Percentiles rank a stretch among this genome's conserved stretches.
phyloP scores from a whole-genome alignment of 1,140 invertebrate genomes.

The Halyomorpha halys region DNA sequence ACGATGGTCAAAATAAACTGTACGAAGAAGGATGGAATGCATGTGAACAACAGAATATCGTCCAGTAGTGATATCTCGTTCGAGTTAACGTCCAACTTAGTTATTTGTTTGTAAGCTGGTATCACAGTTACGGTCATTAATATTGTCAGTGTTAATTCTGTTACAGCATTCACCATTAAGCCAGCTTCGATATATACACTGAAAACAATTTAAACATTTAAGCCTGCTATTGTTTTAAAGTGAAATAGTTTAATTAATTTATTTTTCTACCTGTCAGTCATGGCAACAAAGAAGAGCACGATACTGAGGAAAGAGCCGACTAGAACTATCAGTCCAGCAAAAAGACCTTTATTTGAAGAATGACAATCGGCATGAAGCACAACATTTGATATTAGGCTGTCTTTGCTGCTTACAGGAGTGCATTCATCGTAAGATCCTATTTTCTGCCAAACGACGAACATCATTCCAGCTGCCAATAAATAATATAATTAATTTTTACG shows the following conservation, averaged over 20 bases:
- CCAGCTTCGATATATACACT: slow-evolving; percentile 39
- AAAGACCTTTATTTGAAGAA: slow-evolving; percentile 57
- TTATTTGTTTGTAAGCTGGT: slow-evolving; percentile 46
- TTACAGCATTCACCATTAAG: slow-evolving; percentile 39
- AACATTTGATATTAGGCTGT: slow-evolving; percentile 43
- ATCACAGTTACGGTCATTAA: slow-evolving; percentile 45
- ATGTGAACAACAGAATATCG: slow-evolving; percentile 57
- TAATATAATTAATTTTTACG: not conserved
- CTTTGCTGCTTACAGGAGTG: slow-evolving; percentile 34
- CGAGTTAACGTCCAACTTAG: slow-evolving; percentile 51
- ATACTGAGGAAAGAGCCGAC: slow-evolving; percentile 51
- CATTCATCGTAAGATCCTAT: slow-evolving; percentile 41
- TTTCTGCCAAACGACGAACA: slow-evolving; percentile 61
- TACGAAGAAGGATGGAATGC: slow-evolving; percentile 60
- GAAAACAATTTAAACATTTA: slow-evolving; percentile 11
- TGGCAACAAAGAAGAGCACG: slow-evolving; percentile 56
- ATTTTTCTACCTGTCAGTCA: slow-evolving; percentile 40
- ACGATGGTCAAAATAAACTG: slow-evolving; percentile 53
- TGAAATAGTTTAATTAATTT: slow-evolving; percentile 6
- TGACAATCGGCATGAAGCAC: slow-evolving; percentile 61
- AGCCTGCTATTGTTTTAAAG: not conserved
- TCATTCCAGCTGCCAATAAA: slow-evolving; percentile 47
- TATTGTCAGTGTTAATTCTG: slow-evolving; percentile 40
- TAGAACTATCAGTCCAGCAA: slow-evolving; percentile 52
- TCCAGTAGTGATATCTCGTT: slow-evolving; percentile 56